These are phyloP conservation scores for Drosophila niveifrons DNA, from an alignment of 2,888 invertebrate species.

Conservation along the genomic window DNA sequence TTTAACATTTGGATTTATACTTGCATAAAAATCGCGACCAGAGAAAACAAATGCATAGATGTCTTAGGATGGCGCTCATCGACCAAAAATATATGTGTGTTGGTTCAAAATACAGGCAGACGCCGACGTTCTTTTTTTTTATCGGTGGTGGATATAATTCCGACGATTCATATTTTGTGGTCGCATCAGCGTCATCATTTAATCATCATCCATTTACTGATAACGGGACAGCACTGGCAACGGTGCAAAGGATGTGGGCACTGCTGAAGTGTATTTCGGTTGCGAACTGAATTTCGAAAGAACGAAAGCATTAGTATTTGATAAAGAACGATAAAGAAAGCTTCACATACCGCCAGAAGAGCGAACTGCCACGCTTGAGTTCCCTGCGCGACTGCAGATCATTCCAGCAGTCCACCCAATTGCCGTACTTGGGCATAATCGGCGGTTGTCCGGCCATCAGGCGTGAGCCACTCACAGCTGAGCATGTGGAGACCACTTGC, in stretches of 20 bases:
- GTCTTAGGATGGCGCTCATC: conserved; percentile 50
- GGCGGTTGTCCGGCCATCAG: conserved; percentile 93
- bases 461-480: conserved; percentile 93
- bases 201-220: conserved; percentile 44
- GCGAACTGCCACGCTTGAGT: conserved; percentile 93
- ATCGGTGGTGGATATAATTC: conserved; percentile 35
- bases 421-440: conserved; percentile 92
- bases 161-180: conserved; percentile 28
- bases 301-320: background rate
- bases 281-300: conserved; percentile 46
- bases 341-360: conserved; percentile 85
- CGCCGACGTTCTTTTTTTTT: conserved; percentile 19
- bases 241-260: conserved; percentile 64
- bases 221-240: conserved; percentile 76
- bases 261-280: conserved; percentile 20
- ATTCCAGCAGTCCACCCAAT: conserved; percentile 94
- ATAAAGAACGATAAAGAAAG: no score
- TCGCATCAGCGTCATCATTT: conserved; percentile 33
- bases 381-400: conserved; percentile 91
- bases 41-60: conserved; percentile 67
- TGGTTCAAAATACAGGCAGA: conserved; percentile 50
- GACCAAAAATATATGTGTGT: conserved; percentile 10
- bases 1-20: conserved; percentile 41
- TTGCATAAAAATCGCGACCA: conserved; percentile 45
- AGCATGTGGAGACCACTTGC: conserved; percentile 95